phyloP scores from a whole-genome alignment of 2,113 vertebrate genomes.

The Malurus cyaneus region DNA sequence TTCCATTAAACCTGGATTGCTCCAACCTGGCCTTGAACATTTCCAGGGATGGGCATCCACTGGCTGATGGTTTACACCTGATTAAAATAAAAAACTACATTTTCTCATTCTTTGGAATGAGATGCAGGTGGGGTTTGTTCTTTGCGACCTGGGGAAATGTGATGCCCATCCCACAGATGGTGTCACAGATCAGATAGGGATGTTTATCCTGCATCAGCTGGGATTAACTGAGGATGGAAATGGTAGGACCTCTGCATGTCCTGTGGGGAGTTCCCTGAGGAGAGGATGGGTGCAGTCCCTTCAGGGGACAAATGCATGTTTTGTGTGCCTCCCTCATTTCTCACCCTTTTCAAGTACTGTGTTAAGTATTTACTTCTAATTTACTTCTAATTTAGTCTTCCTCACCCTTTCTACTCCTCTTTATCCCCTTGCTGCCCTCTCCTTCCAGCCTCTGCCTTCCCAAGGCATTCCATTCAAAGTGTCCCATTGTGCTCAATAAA shows the following conservation, averaged over 20 bases:
- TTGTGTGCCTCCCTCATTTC: neutral
- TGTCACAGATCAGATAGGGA: neutral
- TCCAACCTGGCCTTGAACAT: rapidly evolving
- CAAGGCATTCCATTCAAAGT: neutral
- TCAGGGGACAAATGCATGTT: neutral
- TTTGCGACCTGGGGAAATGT: neutral
- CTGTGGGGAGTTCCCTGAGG: neutral
- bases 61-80: neutral
- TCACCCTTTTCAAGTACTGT: neutral
- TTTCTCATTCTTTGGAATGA: neutral
- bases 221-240: neutral
- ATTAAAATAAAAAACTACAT: rapidly evolving
- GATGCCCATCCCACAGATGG: neutral
- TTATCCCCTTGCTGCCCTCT: neutral
- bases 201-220: neutral
- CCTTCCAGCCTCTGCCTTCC: neutral
- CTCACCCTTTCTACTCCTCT: neutral
- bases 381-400: neutral
- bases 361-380: neutral
- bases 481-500: neutral
- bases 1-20: neutral
- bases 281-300: neutral
- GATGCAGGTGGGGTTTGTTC: neutral
- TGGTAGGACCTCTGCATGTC: neutral
- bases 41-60: neutral